phyloP scores from a whole-genome alignment of 2,888 invertebrate species.

The Aethes cnicana region DNA sequence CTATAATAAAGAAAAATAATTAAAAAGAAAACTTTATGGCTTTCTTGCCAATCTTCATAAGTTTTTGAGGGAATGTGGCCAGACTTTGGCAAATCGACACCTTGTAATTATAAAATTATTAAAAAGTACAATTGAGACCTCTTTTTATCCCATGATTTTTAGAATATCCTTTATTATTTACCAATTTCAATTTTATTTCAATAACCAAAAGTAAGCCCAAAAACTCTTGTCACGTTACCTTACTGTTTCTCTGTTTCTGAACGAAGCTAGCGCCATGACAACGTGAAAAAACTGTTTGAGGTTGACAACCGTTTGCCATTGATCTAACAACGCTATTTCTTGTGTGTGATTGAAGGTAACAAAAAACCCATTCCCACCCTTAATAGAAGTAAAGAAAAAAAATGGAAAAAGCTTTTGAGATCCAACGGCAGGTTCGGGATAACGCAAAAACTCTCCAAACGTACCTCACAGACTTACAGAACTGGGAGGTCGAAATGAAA shows the following conservation, averaged over 20 bases:
- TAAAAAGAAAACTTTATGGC: too few species aligned
- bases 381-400: conserved; percentile 38
- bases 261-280: conserved; percentile 31
- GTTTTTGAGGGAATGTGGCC: too few species aligned
- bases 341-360: conserved; percentile 30
- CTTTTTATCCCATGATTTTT: too few species aligned
- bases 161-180: too few species aligned
- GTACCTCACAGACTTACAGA: conserved; percentile 87
- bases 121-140: too few species aligned
- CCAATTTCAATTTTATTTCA: too few species aligned
- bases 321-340: conserved; percentile 30
- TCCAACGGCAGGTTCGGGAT: conserved; percentile 88
- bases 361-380: conserved; percentile 21
- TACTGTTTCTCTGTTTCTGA: conserved; percentile 19
- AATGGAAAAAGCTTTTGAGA: conserved; percentile 84
- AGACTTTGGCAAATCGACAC: too few species aligned
- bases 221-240: too few species aligned
- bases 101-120: too few species aligned
- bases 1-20: too few species aligned
- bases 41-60: too few species aligned
- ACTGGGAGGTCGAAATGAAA: conserved; percentile 88
- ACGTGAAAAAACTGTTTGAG: conserved; percentile 29
- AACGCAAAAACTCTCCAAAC: conserved; percentile 87
- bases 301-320: conserved; percentile 30
- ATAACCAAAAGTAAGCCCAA: too few species aligned